Percentiles rank a stretch among this genome's conserved stretches.
phyloP scores from a whole-genome alignment of 2,113 vertebrate genomes.

The Mustela lutreola region DNA sequence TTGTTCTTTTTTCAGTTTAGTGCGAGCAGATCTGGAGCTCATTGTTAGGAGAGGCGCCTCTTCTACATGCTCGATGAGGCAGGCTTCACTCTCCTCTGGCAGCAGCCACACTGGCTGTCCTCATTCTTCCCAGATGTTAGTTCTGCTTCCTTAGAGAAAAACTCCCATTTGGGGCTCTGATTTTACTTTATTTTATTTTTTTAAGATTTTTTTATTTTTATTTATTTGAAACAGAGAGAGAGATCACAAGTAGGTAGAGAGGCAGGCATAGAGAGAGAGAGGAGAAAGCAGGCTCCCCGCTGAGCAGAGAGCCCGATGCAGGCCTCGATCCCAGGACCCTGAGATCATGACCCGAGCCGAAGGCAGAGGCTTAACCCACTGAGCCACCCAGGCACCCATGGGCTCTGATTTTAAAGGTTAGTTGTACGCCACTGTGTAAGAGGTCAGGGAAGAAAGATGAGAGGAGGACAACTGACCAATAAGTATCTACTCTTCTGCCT shows the following conservation, averaged over 20 bases:
- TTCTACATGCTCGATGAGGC: background rate
- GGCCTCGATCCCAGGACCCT: no score
- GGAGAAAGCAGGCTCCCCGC: no score
- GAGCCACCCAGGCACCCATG: no score
- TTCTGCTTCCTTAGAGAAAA: conserved; percentile 5
- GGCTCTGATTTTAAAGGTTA: background rate
- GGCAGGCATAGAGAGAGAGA: no score
- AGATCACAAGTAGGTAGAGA: no score
- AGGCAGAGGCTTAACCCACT: no score
- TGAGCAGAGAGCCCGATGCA: no score
- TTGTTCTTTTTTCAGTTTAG: background rate
- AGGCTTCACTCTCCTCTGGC: background rate
- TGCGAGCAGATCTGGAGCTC: background rate
- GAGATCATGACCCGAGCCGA: no score
- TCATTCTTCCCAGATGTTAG: background rate
- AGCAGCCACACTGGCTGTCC: background rate
- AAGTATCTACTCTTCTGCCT: background rate
- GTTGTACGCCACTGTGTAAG: background rate
- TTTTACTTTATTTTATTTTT: background rate
- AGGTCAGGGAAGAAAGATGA: background rate
- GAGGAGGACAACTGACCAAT: background rate
- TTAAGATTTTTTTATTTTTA: no score
- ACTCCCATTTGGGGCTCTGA: background rate
- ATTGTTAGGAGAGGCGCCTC: background rate
- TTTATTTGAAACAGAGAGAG: no score